A percentile compares a stretch with the other conserved stretches of the same genome.
phyloP scores from a whole-genome alignment of 2,113 vertebrate species.

The Murina feae region DNA sequence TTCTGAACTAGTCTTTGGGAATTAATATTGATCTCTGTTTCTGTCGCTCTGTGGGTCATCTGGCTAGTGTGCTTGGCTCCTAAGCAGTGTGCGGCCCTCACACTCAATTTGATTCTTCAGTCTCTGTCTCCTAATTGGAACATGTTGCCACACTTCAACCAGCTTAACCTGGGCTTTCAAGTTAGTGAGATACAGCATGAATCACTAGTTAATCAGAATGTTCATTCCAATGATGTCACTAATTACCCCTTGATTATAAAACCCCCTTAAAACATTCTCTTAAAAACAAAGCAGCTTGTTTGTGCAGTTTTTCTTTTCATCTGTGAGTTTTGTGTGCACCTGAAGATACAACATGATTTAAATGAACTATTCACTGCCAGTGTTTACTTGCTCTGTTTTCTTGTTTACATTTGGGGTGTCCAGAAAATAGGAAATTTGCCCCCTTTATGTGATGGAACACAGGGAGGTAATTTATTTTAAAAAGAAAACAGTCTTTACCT shows the following conservation, averaged over 20 bases:
- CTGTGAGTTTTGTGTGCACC: background rate
- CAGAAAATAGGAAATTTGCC: background rate
- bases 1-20: constrained; percentile 56
- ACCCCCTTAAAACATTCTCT: background rate
- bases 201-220: constrained; percentile 65
- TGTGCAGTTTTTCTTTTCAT: background rate
- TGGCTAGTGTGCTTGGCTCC: constrained; percentile 7
- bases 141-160: constrained; percentile 47
- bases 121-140: constrained; percentile 57
- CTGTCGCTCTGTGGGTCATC: constrained; percentile 44
- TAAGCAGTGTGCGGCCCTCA: background rate
- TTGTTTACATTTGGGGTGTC: background rate
- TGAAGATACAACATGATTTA: background rate
- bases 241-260: constrained; percentile 54
- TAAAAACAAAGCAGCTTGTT: constrained; percentile 34
- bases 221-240: constrained; percentile 59
- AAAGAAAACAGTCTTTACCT: background rate
- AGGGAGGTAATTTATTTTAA: background rate
- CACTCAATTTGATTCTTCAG: constrained; percentile 44
- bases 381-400: background rate
- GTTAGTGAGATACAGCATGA: constrained; percentile 63
- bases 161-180: constrained; percentile 59
- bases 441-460: background rate
- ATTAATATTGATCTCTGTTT: constrained; percentile 56
- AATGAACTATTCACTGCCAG: background rate